Evolutionary conservation across 2,113 vertebrate genomes (phyloP), one percentile per base, ranked within the genome.

Genomic region (Callionymus lyra): DNA sequence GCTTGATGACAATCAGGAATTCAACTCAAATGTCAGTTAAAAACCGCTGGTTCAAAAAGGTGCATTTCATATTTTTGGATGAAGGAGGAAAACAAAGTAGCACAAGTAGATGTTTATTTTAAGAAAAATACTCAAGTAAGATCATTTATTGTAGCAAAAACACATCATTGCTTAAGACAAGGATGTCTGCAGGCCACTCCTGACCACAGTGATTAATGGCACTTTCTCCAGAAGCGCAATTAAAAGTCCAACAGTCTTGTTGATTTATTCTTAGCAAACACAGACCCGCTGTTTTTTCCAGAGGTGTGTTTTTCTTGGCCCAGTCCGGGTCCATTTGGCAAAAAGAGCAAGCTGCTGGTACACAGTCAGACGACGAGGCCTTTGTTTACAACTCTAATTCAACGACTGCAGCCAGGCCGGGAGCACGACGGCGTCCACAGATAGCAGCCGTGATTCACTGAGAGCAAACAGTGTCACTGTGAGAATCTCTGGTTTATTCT

Each of bases 261-360:
- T 80, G 81, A 81, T 83, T 74, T 71, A 75, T 70, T 68, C 70
- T 63, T 74, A 65, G 76, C 71, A 80, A 80, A 83, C 53, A 74
- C 37, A 36, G 64, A 54, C 45, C 44, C 54, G 14, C 38, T 69
- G 67, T 60, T 80, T 65, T 76, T 76, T 81, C 75, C 75, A 53
- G 61, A 72, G 65, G 77, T 80, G 55, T 81, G 72, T 80, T 80
- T 65, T 70, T 70, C 61, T 80, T 77, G 77, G 70, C 67, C 34
- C 17, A 8, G 38, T 36, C 21, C 9, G 31, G 13, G 44, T 31
- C 41, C 43, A 42, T 62, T 57, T 65, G 67, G 68, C 65, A 56
- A 44, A 57, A 47, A 44, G 34, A 27, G 38, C 16, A 16, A 45
- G 59, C 65, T 57, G 53, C 59, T 47, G 39, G n/a, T 55, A 63